Evolutionary conservation across 2,888 invertebrate genomes (phyloP).

Genomic region (Graphium colonna): DNA sequence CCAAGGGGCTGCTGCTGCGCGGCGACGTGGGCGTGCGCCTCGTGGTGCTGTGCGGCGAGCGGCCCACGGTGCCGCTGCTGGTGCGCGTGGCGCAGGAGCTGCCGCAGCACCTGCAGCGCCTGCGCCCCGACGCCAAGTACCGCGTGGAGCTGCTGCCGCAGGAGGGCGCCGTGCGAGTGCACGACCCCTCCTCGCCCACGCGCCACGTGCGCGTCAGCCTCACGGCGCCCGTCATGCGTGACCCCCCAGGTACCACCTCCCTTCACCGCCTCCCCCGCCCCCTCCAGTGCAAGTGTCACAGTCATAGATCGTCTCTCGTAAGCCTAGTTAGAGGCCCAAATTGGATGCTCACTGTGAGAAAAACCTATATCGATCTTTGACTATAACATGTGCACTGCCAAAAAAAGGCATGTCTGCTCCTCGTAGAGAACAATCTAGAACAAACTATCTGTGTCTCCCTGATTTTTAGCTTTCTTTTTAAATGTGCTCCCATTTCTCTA

Average conservation of each 20-base stretch:
- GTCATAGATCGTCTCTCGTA: too few species aligned
- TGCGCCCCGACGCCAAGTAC: slow-evolving; percentile 79
- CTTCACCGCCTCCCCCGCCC: slow-evolving; percentile 1
- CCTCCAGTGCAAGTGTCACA: too few species aligned
- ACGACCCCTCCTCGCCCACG: slow-evolving; percentile 82
- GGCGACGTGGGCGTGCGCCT: slow-evolving; percentile 95
- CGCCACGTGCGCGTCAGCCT: slow-evolving; percentile 92
- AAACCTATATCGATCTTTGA: too few species aligned
- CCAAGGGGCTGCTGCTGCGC: slow-evolving; percentile 89
- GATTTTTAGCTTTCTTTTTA: slow-evolving; percentile 39
- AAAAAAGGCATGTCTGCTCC: slow-evolving; percentile 32
- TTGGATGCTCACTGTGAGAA: too few species aligned
- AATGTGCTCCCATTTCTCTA: slow-evolving; percentile 42
- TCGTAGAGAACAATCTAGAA: slow-evolving; percentile 42
- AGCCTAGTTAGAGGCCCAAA: too few species aligned
- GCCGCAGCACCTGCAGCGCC: slow-evolving; percentile 86
- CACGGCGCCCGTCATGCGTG: slow-evolving; percentile 96
- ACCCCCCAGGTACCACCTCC: slow-evolving; percentile 80
- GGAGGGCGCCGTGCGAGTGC: slow-evolving; percentile 91
- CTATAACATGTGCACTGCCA: too few species aligned
- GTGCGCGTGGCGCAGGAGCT: slow-evolving; percentile 92
- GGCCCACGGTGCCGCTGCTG: slow-evolving; percentile 93
- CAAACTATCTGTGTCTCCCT: slow-evolving; percentile 69
- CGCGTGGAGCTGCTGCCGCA: slow-evolving; percentile 91
- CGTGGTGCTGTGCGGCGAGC: slow-evolving; percentile 96